Evolutionary conservation across 2,113 vertebrate genomes (phyloP).

Genomic region (Etheostoma spectabile): DNA sequence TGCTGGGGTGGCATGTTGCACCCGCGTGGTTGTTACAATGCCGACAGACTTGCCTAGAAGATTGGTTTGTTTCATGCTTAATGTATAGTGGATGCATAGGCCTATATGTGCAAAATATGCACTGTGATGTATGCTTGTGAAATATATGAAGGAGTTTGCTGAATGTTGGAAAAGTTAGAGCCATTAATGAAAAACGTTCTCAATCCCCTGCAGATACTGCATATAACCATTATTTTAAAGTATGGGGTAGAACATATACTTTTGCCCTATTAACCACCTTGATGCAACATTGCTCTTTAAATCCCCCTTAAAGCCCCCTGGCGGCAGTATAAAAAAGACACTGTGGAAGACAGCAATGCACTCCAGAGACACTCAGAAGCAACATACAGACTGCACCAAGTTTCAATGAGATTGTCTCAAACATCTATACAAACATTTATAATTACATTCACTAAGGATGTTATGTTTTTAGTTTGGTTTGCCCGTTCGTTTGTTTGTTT

Average conservation of each 20-base stretch:
- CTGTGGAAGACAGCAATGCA: not conserved
- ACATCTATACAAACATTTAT: no score
- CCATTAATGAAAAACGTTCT: not conserved
- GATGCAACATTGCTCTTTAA: not conserved
- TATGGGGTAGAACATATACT: not conserved
- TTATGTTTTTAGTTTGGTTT: no score
- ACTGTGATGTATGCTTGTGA: not conserved
- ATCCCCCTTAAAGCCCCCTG: not conserved
- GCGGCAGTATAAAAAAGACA: not conserved
- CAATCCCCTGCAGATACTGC: not conserved
- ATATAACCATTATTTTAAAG: not conserved
- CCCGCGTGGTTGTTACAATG: conserved; percentile 85
- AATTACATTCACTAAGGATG: no score
- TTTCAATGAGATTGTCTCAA: not conserved
- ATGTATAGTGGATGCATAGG: not conserved
- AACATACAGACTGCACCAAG: not conserved
- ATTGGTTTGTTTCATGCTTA: not conserved
- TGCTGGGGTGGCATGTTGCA: conserved; percentile 86
- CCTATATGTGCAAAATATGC: not conserved
- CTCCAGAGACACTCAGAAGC: not conserved
- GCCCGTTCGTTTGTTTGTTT: no score
- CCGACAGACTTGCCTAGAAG: conserved; percentile 85
- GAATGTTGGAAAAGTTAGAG: not conserved
- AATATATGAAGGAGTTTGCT: not conserved
- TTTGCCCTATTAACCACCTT: conserved; percentile 8